Evolutionary conservation across 2,113 vertebrate species (phyloP).

Genomic region (Dicentrarchus labrax): DNA sequence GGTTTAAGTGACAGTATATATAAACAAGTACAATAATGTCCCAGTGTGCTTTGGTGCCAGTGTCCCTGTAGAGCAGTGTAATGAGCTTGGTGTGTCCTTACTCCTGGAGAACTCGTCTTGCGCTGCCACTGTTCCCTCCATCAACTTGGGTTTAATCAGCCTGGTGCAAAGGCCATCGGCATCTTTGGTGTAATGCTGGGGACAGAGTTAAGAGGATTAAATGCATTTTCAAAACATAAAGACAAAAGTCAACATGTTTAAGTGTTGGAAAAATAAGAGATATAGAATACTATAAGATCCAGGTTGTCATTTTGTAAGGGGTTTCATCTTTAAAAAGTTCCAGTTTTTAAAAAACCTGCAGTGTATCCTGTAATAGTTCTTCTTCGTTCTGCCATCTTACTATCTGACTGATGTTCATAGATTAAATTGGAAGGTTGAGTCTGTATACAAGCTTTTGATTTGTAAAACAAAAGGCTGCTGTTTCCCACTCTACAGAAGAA

Average conservation of each 20-base stretch:
- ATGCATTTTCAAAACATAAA: neutral
- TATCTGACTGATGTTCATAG: neutral
- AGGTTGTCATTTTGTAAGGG: neutral
- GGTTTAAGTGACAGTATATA: constrained; percentile 40
- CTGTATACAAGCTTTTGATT: constrained; percentile 30
- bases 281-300: neutral
- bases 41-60: constrained; percentile 27
- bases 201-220: constrained; percentile 16
- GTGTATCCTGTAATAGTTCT: neutral
- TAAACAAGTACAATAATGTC: constrained; percentile 31
- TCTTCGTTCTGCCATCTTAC: neutral
- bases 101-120: constrained; percentile 96
- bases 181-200: constrained; percentile 96
- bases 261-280: neutral
- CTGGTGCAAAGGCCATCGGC: constrained; percentile 82
- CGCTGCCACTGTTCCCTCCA: constrained; percentile 97
- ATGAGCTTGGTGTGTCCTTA: constrained; percentile 71
- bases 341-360: neutral
- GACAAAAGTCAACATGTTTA: neutral
- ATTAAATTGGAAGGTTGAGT: constrained; percentile 1
- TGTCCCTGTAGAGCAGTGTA: constrained; percentile 45
- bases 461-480: constrained; percentile 28
- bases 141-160: constrained; percentile 93
- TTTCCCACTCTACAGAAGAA: constrained; percentile 19
- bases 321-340: neutral